Evolutionary conservation across 2,797 vertebrate genomes (phyloP).

Genomic region (Phataginus tricuspis): DNA sequence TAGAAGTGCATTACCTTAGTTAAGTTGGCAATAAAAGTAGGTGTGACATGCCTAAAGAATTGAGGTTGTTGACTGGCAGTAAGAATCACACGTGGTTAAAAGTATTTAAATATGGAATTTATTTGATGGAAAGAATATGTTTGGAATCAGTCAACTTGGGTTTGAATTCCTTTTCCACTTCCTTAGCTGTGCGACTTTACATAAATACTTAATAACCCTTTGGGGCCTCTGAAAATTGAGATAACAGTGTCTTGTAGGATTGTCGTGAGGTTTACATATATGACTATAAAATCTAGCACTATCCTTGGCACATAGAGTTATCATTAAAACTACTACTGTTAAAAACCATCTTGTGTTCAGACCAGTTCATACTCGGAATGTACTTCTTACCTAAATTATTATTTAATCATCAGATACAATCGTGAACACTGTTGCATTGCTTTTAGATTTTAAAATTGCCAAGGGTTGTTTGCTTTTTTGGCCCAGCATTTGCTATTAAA

Average conservation of each 20-base stretch:
- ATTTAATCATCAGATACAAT: not conserved
- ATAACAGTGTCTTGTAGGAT: not conserved
- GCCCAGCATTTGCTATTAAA: not conserved
- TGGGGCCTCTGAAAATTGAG: not conserved
- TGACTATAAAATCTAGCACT: not conserved
- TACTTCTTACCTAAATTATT: slow-evolving; percentile 26
- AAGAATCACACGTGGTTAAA: not conserved
- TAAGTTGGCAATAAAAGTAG: slow-evolving; percentile 24
- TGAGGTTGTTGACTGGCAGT: not conserved
- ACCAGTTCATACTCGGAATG: not conserved
- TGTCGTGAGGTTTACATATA: not conserved
- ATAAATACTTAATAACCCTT: slow-evolving; percentile 4
- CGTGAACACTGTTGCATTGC: not conserved
- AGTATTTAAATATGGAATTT: not conserved
- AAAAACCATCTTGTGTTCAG: not conserved
- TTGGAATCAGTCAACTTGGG: not conserved
- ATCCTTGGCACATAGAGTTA: not conserved
- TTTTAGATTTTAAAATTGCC: slow-evolving; percentile 25
- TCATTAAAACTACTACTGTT: not conserved
- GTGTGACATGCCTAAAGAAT: not conserved
- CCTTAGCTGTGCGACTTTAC: not conserved
- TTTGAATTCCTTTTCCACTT: slow-evolving; percentile 36
- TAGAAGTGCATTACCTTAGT: not conserved
- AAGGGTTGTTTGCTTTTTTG: not conserved
- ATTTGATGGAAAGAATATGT: not conserved